Evolutionary conservation across 2,797 vertebrate genomes (phyloP).

Genomic region (Peromyscus melanophrys): DNA sequence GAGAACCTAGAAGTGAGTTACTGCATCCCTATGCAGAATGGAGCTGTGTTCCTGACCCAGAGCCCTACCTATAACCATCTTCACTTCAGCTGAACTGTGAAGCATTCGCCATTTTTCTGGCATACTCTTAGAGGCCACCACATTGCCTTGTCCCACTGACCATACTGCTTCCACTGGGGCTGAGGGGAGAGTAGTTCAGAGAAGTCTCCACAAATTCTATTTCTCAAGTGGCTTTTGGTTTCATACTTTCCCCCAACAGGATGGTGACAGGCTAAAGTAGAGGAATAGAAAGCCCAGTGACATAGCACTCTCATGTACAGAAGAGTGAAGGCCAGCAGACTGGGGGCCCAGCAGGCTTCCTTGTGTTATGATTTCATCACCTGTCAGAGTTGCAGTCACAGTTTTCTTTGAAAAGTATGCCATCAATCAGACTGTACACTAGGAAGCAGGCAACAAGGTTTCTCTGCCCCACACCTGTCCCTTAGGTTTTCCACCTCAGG

Average conservation of each 20-base stretch:
- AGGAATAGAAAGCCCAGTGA: neutral
- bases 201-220: neutral
- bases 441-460: neutral
- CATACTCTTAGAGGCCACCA: neutral
- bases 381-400: neutral
- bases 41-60: neutral
- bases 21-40: neutral
- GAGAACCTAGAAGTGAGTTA: neutral
- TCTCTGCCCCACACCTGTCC: neutral
- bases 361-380: neutral
- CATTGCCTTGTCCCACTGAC: neutral
- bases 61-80: neutral
- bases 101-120: neutral
- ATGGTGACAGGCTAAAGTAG: neutral
- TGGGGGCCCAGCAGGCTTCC: neutral
- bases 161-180: neutral
- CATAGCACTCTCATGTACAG: neutral
- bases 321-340: neutral
- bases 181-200: neutral
- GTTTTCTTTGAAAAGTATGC: neutral
- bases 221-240: slow-evolving; percentile 44
- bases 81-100: neutral
- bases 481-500: neutral
- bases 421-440: neutral
- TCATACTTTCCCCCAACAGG: neutral